A percentile compares a stretch with the other conserved stretches of the same genome.
Evolutionary conservation across 1,140 invertebrate genomes (phyloP).

Genomic region (Panagrolaimus sp.): DNA sequence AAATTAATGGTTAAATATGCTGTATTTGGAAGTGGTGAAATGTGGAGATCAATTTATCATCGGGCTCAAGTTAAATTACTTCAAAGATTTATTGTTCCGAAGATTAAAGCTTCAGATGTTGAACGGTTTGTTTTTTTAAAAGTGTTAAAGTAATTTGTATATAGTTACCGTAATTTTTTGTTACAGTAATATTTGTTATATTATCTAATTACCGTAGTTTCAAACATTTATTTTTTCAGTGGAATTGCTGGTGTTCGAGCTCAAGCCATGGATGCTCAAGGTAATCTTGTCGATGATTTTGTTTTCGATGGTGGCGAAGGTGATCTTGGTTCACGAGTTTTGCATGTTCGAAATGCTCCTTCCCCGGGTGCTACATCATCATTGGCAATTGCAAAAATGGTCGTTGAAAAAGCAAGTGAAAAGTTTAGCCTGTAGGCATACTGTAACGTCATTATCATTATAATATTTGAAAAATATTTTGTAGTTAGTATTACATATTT

Average conservation of each 20-base stretch:
- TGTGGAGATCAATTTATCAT: constrained; percentile 74
- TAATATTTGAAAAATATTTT: too few species aligned
- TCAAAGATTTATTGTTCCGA: constrained; percentile 75
- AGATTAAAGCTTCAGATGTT: constrained; percentile 72
- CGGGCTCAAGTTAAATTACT: constrained; percentile 74
- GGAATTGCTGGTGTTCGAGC: constrained; percentile 88
- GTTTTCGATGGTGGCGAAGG: constrained; percentile 75
- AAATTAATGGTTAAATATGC: constrained; percentile 77
- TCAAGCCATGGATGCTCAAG: constrained; percentile 82
- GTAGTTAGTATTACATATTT: too few species aligned
- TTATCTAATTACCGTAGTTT: neutral
- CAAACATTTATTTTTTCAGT: constrained; percentile 61
- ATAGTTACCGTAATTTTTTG: neutral
- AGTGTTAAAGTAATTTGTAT: neutral
- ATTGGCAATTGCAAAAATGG: constrained; percentile 88
- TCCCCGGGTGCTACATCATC: constrained; percentile 87
- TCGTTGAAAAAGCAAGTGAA: constrained; percentile 75
- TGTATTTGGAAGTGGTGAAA: constrained; percentile 74
- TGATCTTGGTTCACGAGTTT: constrained; percentile 70
- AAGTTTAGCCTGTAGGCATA: constrained; percentile 66
- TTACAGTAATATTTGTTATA: neutral
- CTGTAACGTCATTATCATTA: too few species aligned
- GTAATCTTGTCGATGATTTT: constrained; percentile 91
- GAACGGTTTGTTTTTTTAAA: constrained; percentile 53
- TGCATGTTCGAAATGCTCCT: constrained; percentile 93